phyloP scores from a whole-genome alignment of 2,113 vertebrate species.

The Hippocampus zosterae region DNA sequence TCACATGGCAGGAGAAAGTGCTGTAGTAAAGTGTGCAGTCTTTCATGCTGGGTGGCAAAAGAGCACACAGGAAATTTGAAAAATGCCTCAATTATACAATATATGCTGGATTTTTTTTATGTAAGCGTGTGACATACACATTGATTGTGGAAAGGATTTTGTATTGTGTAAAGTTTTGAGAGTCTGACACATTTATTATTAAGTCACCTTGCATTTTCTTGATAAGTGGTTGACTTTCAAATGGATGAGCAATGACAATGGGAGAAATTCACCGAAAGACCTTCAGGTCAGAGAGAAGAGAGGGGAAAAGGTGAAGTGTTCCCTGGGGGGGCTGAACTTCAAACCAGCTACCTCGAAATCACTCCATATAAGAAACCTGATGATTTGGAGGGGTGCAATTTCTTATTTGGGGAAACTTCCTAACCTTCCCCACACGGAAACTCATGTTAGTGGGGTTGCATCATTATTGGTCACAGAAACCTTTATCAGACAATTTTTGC shows the following conservation, averaged over 20 bases:
- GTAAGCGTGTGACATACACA: not conserved
- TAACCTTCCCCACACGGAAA: slow-evolving; percentile 35
- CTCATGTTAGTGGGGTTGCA: not conserved
- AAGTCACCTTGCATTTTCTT: not conserved
- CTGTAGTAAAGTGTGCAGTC: slow-evolving; percentile 26
- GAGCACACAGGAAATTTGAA: slow-evolving; percentile 47
- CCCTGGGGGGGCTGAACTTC: slow-evolving; percentile 49
- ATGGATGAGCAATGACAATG: slow-evolving; percentile 7
- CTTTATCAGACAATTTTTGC: slow-evolving; percentile 1
- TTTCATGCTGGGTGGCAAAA: slow-evolving; percentile 31
- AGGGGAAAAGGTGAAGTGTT: slow-evolving; percentile 54
- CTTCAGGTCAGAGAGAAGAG: slow-evolving; percentile 25
- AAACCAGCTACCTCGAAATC: slow-evolving; percentile 67
- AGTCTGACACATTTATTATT: not conserved
- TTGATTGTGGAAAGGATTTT: not conserved
- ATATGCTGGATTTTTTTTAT: not conserved
- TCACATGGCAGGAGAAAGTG: slow-evolving; percentile 27
- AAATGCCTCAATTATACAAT: not conserved
- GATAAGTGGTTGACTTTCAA: not conserved
- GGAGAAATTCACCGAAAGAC: slow-evolving; percentile 45
- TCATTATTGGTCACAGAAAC: slow-evolving; percentile 21
- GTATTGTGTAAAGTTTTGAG: not conserved
- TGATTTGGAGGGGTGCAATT: slow-evolving; percentile 41
- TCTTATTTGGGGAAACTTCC: slow-evolving; percentile 52
- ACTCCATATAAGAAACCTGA: slow-evolving; percentile 67